Evolutionary conservation across 1,140 invertebrate genomes (phyloP), one percentile per base, ranked within the genome.

Genomic region (Drosophila cardini): DNA sequence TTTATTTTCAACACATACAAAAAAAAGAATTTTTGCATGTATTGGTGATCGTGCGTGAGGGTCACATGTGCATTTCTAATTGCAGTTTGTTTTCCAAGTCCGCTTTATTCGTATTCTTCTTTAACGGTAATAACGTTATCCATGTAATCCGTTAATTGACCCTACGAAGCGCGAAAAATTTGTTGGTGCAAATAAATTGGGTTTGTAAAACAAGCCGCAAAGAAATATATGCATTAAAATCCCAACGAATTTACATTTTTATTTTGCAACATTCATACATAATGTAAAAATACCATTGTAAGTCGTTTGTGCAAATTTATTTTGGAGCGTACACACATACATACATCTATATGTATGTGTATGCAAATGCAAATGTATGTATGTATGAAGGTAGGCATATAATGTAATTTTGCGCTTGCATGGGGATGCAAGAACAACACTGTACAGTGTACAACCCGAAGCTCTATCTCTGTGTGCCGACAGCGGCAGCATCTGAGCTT

Each of bases 371-470:
- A 40, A 42, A 18, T 18, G 45, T 18, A n/a, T 53, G 57, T 18
- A 68, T 50, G 53, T 64, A 50, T 32, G 32, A 34, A 45, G 5
- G 40, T 11, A 38, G 36, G 38, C 38, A 62, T 40, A 60, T 53
- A 57, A 43, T 67, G 46, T 53, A 67, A 72, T 45, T 53, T 50
- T 63, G 50, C 60, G 50, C 60, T 48, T 67, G 56, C 53, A 74
- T 74, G 58, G 60, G 53, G 65, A 72, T 71, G 68, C 68, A 72
- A 65, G 52, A 72, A 61, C 73, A 76, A 76, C 73, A 76, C 73
- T 76, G 73, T 72, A 76, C 73, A 76, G 68, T 76, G 73, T 72
- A 76, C 73, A 72, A 63, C 55, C 62, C 70, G 70, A 72, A 73
- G 74, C 55, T 74, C 53, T 73, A 52, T 75, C 64, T 77, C 60